Percentiles rank a stretch among this genome's conserved stretches.
phyloP scores from a whole-genome alignment of 37 sponge, comb jelly and placozoan species.

The Oscarella lobularis region DNA sequence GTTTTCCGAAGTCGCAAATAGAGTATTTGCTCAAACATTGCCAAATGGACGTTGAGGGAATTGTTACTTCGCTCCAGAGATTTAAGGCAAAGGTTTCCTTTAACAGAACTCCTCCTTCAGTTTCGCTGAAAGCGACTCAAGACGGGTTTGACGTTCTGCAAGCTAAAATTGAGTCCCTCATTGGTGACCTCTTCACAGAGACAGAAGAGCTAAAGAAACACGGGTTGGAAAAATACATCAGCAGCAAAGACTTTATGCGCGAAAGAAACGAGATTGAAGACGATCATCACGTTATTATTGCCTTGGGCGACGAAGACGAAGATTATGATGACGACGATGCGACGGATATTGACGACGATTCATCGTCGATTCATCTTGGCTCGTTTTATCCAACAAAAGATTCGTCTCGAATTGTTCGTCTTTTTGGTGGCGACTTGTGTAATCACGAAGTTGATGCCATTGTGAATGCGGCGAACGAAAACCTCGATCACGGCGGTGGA shows the following conservation, averaged over 20 bases:
- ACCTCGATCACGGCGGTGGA: not conserved
- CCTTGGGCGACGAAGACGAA: not conserved
- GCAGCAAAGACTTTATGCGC: too few species aligned
- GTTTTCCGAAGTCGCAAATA: too few species aligned
- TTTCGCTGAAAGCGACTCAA: not conserved
- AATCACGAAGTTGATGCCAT: not conserved
- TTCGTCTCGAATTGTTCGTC: not conserved
- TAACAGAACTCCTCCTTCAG: not conserved
- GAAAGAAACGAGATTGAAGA: too few species aligned
- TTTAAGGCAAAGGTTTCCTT: too few species aligned
- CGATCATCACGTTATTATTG: not conserved
- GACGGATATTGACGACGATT: not conserved
- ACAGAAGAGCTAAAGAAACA: not conserved
- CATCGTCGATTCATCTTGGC: not conserved
- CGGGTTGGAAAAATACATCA: not conserved
- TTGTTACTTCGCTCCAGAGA: too few species aligned
- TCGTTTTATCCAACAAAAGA: not conserved
- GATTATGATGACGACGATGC: not conserved
- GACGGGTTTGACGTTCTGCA: not conserved
- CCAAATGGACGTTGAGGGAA: too few species aligned
- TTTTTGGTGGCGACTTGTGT: not conserved
- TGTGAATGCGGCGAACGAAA: not conserved
- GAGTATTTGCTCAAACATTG: too few species aligned
- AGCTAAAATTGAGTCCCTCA: too few species aligned
- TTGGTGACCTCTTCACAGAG: too few species aligned